phyloP scores from a whole-genome alignment of 2,888 invertebrate species.

The Drosophila mettleri region DNA sequence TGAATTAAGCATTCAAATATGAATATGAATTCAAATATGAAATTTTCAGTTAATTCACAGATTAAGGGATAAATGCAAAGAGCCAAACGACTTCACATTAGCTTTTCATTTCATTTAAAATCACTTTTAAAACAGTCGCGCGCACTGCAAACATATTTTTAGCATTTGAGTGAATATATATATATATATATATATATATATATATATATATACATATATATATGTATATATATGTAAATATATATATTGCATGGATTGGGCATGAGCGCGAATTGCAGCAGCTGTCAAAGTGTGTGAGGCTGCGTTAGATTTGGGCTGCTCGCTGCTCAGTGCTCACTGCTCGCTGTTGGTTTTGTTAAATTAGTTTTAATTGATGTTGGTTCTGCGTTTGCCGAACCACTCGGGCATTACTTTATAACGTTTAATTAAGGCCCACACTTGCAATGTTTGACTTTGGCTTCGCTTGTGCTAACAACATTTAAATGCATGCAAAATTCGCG shows the following conservation, averaged over 20 bases:
- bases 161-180: conserved; percentile 2
- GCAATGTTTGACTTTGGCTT: conserved; percentile 68
- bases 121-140: conserved; percentile 6
- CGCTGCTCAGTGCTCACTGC: conserved; percentile 21
- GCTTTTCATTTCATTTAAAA: not conserved
- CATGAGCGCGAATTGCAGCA: conserved; percentile 40
- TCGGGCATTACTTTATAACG: conserved; percentile 74
- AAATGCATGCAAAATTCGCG: conserved; percentile 60
- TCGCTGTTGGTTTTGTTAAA: conserved; percentile 23
- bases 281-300: conserved; percentile 17
- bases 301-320: conserved; percentile 14
- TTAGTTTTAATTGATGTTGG: conserved; percentile 16
- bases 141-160: conserved; percentile 35
- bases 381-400: conserved; percentile 43
- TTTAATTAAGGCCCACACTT: conserved; percentile 68
- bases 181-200: not conserved
- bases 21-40: too few relatives aligned
- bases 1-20: not conserved
- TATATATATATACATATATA: conserved; percentile 3
- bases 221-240: not conserved
- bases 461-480: conserved; percentile 53
- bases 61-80: not conserved
- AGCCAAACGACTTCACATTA: conserved; percentile 5
- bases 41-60: not conserved
- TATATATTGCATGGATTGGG: conserved; percentile 21